These are phyloP conservation scores for Uloborus plumipes DNA, from an alignment of 2,888 invertebrate species.

Conservation along the genomic window DNA sequence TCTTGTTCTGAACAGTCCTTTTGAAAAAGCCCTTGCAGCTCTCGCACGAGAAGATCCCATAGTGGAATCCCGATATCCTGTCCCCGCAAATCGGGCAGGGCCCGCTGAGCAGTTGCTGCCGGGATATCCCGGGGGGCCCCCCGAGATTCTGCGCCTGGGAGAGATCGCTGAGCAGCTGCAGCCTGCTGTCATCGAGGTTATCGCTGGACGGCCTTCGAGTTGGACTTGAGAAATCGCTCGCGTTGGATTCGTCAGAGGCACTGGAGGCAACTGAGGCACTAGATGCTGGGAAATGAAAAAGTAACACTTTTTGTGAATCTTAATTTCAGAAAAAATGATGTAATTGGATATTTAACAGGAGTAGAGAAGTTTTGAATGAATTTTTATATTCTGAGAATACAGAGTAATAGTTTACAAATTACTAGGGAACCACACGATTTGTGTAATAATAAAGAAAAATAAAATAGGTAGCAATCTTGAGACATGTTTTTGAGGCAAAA, in stretches of 20 bases:
- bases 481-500: too few species aligned
- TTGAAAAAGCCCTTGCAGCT: conserved; percentile 99
- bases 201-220: conserved; percentile 63
- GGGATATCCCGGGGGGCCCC: conserved; percentile 63
- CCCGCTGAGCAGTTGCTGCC: conserved; percentile 74
- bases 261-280: conserved; percentile 66
- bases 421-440: too few species aligned
- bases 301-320: background rate
- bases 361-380: background rate
- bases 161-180: conserved; percentile 50
- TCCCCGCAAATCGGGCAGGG: conserved; percentile 96
- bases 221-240: conserved; percentile 66
- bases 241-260: conserved; percentile 67
- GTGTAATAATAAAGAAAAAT: too few species aligned
- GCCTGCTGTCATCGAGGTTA: conserved; percentile 52
- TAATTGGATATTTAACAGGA: background rate
- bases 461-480: too few species aligned
- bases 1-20: conserved; percentile 97
- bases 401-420: too few species aligned
- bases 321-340: background rate
- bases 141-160: conserved; percentile 51
- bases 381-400: too few species aligned
- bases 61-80: conserved; percentile 96
- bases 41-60: conserved; percentile 97
- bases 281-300: conserved; percentile 41